Evolutionary conservation across 2,797 vertebrate species (phyloP), one percentile per base, ranked within the genome.

Genomic region (Acanthurus leucopareius): DNA sequence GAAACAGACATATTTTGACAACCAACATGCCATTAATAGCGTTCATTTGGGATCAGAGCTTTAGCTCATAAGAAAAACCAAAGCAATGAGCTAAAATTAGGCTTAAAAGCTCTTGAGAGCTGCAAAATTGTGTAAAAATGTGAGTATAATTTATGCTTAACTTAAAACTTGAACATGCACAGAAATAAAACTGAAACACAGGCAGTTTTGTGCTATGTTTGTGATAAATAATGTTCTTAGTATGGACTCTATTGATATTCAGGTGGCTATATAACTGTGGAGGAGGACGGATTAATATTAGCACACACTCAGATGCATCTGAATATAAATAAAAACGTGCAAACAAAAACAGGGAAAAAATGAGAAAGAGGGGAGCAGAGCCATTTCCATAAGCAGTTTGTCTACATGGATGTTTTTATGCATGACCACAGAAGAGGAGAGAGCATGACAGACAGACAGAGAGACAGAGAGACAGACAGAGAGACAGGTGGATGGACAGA

Each of bases 341-440:
- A 49, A 32, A 7, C 56, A n/a, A 1, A 4, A 69, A 59, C 45
- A 28, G n/a, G 45, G 16, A 19, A 22, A 25, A 63, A 73, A 52
- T 45, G 45, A 75, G 67, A 69, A 25, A 69, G 25, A 20, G 53
- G 51, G 62, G 67, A 64, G 63, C 44, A 20, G 56, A 19, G 58
- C 59, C 56, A 73, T 80, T 81, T 86, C 61, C 63, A 82, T 84
- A 75, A 83, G 69, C 57, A 62, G 69, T 84, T 84, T 79, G 77
- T 85, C 81, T 64, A 71, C 68, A 74, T 65, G 83, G 68, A 77
- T 75, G 70, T 68, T 80, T 54, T 68, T 80, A 85, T 86, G 85
- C 78, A 77, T 81, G 80, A 82, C 69, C 71, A 76, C 53, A 81
- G 85, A 75, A 67, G 15, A 25, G 63, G 59, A 42, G 48, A 25